Base-by-base conservation (phyloP, 2,113 vertebrate genomes). In the Anoura caudifer region DNA sequence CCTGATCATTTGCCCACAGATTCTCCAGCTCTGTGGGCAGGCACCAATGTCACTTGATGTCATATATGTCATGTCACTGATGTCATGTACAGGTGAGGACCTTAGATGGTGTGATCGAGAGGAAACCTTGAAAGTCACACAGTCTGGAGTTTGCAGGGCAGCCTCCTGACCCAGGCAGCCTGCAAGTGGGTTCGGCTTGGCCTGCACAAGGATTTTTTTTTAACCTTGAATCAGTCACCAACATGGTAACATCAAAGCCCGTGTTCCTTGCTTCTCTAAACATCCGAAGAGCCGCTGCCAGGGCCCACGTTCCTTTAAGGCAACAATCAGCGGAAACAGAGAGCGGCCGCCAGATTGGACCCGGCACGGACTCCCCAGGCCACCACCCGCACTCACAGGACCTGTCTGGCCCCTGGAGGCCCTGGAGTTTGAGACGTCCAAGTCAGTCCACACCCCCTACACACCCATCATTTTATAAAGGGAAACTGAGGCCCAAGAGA, bases 271-370 rank as follows among this genome's bases (percentile, higher is more conserved):
- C 36, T 76, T 87, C 72, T 90, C 77, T 33, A 47, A 47, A 61
- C 19, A 61, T 11, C 81, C 45, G 4, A 12, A 45, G 41, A n/a
- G 15, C 9, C 1, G 10, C 45, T 0, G 1, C 26, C 5, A 1
- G 33, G 2, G 4, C 56, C 92, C 67, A n/a, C 38, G 1, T 16
- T 43, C 80, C 85, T 56, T 11, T 4, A 0, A 8, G 33, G 28
- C 36, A 59, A 50, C 61, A 67, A 36, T n/a, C 5, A 4, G 72
- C 3, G 3, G 80, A 47, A 94, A 67, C 28, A 41, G 41, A 76
- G 31, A 50, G 50, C 5, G 1, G 70, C 20, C 2, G 0, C 61
- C 12, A 5, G 47, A 36, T 5, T 0, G 2, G 15, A 38, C 0
- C 0, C 10, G 2, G 45, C 20, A 13, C 19, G 17, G 79, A 14